These are phyloP conservation scores for Virgularia gustaviana DNA, from an alignment of 92 coral and sea anemone species.

Conservation along the genomic window DNA sequence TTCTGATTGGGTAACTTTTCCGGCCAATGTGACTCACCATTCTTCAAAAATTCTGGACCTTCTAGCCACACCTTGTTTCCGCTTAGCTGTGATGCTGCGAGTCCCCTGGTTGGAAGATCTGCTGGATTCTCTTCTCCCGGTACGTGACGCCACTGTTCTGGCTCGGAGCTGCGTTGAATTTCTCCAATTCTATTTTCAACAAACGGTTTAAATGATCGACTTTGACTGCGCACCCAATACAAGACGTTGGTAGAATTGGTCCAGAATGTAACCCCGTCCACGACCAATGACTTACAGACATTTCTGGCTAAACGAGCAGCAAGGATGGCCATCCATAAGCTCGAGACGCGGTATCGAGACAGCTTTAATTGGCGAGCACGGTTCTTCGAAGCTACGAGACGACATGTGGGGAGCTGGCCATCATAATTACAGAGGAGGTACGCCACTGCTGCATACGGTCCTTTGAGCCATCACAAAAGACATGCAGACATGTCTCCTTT, in stretches of 20 bases:
- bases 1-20: not conserved
- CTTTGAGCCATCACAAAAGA: too few relatives aligned
- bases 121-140: slow-evolving; percentile 41
- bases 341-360: slow-evolving; percentile 44
- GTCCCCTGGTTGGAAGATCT: slow-evolving; percentile 45
- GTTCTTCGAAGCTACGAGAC: slow-evolving; percentile 32
- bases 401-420: not conserved
- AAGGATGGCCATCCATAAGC: slow-evolving; percentile 44
- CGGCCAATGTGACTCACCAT: slow-evolving; percentile 21
- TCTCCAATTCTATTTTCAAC: slow-evolving; percentile 43
- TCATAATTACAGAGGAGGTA: slow-evolving; percentile 35
- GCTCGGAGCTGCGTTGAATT: slow-evolving; percentile 19
- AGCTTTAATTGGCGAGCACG: slow-evolving; percentile 37
- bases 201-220: slow-evolving; percentile 46
- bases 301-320: slow-evolving; percentile 36
- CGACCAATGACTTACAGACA: slow-evolving; percentile 17
- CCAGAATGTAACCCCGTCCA: slow-evolving; percentile 37
- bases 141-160: slow-evolving; percentile 45
- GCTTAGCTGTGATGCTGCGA: not conserved
- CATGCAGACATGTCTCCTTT: too few relatives aligned
- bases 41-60: slow-evolving; percentile 32
- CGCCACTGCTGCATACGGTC: slow-evolving; percentile 33
- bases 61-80: slow-evolving; percentile 26
- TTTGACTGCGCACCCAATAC: slow-evolving; percentile 55
- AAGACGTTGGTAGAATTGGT: slow-evolving; percentile 45